A percentile compares a stretch with the other conserved stretches of the same genome.
phyloP scores from a whole-genome alignment of 2,888 invertebrate species.

The Patella ulyssiponensis region DNA sequence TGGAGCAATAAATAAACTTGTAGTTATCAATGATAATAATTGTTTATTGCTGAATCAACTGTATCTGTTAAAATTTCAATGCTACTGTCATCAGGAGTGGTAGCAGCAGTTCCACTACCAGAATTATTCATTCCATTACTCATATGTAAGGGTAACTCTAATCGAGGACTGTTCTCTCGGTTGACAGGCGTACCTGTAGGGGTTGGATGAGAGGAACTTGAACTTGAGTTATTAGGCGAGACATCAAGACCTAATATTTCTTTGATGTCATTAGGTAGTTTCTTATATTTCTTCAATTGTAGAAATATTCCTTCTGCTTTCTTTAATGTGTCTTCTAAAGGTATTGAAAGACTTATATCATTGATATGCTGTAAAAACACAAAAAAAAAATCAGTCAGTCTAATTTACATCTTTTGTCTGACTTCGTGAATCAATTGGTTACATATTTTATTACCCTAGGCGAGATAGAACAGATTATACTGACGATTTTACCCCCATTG shows the following conservation, averaged over 20 bases:
- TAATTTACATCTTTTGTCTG: neutral
- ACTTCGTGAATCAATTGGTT: too few species aligned
- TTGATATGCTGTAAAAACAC: conserved; percentile 85
- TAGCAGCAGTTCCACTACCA: conserved; percentile 46
- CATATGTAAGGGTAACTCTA: conserved; percentile 41
- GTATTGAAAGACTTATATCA: conserved; percentile 89
- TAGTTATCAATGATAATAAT: conserved; percentile 46
- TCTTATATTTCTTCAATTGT: conserved; percentile 78
- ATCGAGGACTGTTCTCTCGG: conserved; percentile 36
- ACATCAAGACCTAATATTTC: conserved; percentile 64
- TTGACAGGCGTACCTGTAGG: conserved; percentile 42
- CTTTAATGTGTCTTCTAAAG: conserved; percentile 85
- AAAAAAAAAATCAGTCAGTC: neutral
- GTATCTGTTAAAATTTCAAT: conserved; percentile 65
- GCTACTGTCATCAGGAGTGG: conserved; percentile 65
- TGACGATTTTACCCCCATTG: too few species aligned
- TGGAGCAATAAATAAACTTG: neutral
- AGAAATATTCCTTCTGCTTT: conserved; percentile 93
- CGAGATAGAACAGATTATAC: too few species aligned
- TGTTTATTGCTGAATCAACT: conserved; percentile 42
- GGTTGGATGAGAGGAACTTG: conserved; percentile 48
- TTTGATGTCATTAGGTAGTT: conserved; percentile 60
- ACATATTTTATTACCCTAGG: too few species aligned
- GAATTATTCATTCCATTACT: conserved; percentile 43
- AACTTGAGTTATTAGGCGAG: conserved; percentile 40